Conservation (phyloP, 1,140 invertebrate genomes). For the Dolichoris vasculosae region DNA sequence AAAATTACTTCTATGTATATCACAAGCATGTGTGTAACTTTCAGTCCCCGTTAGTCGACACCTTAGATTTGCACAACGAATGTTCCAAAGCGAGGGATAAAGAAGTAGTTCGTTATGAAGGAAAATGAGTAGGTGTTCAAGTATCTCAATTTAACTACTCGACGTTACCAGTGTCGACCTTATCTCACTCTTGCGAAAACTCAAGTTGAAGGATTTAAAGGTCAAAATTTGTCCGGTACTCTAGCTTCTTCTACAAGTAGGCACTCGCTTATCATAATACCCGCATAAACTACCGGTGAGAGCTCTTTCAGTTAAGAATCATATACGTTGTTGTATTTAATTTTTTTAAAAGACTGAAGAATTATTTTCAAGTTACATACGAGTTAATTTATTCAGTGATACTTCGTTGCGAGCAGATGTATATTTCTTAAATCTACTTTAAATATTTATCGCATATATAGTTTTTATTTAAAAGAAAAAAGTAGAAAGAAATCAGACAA, state of each 20-base stretch:
- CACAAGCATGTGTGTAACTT: background rate
- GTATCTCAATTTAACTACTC: background rate
- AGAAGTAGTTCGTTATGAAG: too few relatives aligned
- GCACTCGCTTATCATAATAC: background rate
- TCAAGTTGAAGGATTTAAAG: background rate
- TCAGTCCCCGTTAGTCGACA: too few relatives aligned
- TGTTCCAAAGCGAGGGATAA: too few relatives aligned
- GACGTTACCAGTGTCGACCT: background rate
- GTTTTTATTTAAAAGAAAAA: background rate
- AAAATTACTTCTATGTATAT: background rate
- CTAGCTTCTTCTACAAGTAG: background rate
- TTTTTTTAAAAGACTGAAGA: too few relatives aligned
- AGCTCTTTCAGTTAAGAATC: background rate
- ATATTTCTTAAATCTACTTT: too few relatives aligned
- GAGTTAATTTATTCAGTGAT: too few relatives aligned
- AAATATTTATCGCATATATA: too few relatives aligned
- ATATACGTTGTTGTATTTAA: too few relatives aligned
- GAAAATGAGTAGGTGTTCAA: background rate
- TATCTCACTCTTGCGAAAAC: background rate
- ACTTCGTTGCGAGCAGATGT: too few relatives aligned
- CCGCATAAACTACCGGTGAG: background rate
- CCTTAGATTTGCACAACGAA: too few relatives aligned
- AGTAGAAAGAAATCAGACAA: background rate
- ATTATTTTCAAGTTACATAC: too few relatives aligned
- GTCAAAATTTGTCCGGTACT: background rate